Conservation (phyloP, 2,113 vertebrate species). For the Oncorhynchus clarkii region DNA sequence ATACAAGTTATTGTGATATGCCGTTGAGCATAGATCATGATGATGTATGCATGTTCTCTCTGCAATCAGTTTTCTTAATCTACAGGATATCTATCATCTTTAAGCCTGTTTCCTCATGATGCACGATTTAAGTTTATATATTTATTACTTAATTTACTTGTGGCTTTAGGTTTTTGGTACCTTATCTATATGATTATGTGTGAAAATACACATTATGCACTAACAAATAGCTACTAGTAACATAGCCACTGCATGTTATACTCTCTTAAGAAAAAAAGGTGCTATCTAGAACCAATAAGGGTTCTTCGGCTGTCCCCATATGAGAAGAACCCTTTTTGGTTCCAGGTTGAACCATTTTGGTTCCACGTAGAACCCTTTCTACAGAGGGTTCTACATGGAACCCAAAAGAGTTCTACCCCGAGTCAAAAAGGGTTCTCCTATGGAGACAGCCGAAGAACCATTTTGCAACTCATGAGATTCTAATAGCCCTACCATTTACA, state of each 20-base stretch:
- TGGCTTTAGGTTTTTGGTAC: neutral
- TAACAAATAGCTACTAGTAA: constrained; percentile 10
- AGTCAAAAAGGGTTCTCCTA: too few relatives aligned
- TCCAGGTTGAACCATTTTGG: too few relatives aligned
- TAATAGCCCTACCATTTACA: constrained; percentile 33
- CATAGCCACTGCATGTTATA: neutral
- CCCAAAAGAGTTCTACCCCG: too few relatives aligned
- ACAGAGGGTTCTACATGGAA: too few relatives aligned
- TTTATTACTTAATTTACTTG: neutral
- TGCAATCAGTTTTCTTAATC: neutral
- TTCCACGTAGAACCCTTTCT: too few relatives aligned
- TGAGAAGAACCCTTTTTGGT: too few relatives aligned
- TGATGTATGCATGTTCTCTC: neutral
- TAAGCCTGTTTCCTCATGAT: neutral
- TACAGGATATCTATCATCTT: neutral
- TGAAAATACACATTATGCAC: constrained; percentile 5
- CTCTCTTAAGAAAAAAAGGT: too few relatives aligned
- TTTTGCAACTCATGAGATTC: neutral
- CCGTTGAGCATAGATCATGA: constrained; percentile 1
- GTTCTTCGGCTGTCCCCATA: too few relatives aligned
- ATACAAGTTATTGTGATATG: neutral
- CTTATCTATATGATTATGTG: neutral
- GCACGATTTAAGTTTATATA: neutral
- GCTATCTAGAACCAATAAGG: too few relatives aligned
- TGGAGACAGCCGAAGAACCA: too few relatives aligned